phyloP scores from a whole-genome alignment of 2,888 invertebrate species.

The Limnephilus rhombicus region DNA sequence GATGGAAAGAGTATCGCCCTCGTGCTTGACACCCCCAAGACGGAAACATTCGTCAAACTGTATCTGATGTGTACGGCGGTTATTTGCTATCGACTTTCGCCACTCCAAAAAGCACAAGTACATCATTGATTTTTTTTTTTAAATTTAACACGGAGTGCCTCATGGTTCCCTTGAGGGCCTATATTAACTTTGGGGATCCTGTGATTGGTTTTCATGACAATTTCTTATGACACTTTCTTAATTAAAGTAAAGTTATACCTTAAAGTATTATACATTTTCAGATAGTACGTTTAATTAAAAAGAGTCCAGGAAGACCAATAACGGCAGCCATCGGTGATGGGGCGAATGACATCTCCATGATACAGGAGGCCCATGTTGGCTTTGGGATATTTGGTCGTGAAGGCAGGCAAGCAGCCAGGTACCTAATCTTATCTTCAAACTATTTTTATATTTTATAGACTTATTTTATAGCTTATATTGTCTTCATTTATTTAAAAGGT shows the following conservation, averaged over 20 bases:
- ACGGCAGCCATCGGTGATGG: conserved; percentile 98
- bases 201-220: background rate
- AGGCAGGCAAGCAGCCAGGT: conserved; percentile 83
- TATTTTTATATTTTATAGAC: background rate
- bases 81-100: conserved; percentile 93
- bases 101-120: conserved; percentile 92
- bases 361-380: conserved; percentile 97
- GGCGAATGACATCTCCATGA: conserved; percentile 99
- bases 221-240: background rate
- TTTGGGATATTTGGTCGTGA: conserved; percentile 87
- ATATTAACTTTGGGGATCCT: background rate
- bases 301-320: conserved; percentile 80
- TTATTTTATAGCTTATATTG: no score
- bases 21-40: conserved; percentile 81
- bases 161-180: no score
- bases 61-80: conserved; percentile 87
- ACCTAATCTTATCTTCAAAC: background rate
- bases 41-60: conserved; percentile 82
- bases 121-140: background rate
- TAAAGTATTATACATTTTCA: conserved; percentile 70
- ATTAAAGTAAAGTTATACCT: no score
- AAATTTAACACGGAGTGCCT: no score
- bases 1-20: conserved; percentile 87
- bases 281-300: conserved; percentile 91
- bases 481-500: no score